These are phyloP conservation scores for Cyprinella venusta DNA, from an alignment of 2,797 vertebrate species.

Conservation along the genomic window DNA sequence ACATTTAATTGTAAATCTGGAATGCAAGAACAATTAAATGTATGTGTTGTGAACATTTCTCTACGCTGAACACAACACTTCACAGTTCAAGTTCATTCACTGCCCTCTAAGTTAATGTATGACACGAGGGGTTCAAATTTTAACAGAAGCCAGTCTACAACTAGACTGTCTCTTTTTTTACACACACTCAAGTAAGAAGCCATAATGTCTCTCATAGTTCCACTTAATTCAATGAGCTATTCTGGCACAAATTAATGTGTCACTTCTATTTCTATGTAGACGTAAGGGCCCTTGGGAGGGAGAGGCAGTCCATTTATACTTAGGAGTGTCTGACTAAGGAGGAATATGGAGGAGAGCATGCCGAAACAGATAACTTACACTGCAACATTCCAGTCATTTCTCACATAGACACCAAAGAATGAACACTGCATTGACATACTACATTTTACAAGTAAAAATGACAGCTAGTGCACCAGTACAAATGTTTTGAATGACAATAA, in stretches of 20 bases:
- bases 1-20: not conserved
- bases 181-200: not conserved
- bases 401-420: constrained; percentile 61
- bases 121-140: constrained; percentile 27
- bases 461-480: not conserved
- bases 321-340: constrained; percentile 58
- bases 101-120: constrained; percentile 42
- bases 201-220: constrained; percentile 15
- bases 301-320: constrained; percentile 58
- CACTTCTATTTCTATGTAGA: constrained; percentile 60
- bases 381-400: constrained; percentile 77
- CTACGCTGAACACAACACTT: constrained; percentile 36
- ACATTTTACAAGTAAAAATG: not conserved
- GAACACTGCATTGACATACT: constrained; percentile 51
- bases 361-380: constrained; percentile 69
- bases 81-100: constrained; percentile 47
- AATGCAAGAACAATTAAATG: constrained; percentile 18
- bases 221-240: constrained; percentile 49
- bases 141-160: constrained; percentile 31
- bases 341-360: constrained; percentile 63
- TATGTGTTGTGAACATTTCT: not conserved
- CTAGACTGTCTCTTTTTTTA: constrained; percentile 2
- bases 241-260: constrained; percentile 56
- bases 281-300: constrained; percentile 49
- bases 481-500: not conserved